Conservation (phyloP, 2,113 vertebrate species). For the Sporophila hypoxantha region DNA sequence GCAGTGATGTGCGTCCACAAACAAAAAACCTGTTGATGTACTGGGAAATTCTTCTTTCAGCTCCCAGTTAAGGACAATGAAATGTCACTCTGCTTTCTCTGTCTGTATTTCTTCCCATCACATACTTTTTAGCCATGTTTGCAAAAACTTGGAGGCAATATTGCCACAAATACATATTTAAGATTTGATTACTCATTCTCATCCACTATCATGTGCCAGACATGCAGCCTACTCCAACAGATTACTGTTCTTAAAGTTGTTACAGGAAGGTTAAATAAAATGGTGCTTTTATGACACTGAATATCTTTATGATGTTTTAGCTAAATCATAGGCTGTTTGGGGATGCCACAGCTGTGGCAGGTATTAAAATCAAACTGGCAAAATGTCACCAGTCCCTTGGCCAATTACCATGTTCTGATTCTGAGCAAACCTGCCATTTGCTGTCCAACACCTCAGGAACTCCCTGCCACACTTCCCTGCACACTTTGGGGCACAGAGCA, state of each 20-base stretch:
- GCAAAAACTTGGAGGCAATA: constrained; percentile 40
- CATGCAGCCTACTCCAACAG: constrained; percentile 68
- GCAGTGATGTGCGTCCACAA: background rate
- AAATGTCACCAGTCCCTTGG: background rate
- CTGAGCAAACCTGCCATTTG: background rate
- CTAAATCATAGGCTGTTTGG: constrained; percentile 42
- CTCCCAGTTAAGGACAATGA: background rate
- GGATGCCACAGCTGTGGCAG: constrained; percentile 51
- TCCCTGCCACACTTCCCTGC: background rate
- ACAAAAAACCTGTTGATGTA: background rate
- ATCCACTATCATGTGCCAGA: constrained; percentile 70
- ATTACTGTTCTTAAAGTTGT: constrained; percentile 69
- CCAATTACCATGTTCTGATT: background rate
- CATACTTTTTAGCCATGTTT: constrained; percentile 35
- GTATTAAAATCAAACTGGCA: constrained; percentile 12
- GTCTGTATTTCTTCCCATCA: constrained; percentile 32
- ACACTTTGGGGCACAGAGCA: background rate
- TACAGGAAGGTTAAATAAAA: constrained; percentile 68
- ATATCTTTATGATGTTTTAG: constrained; percentile 60
- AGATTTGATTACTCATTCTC: constrained; percentile 73
- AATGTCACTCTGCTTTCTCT: constrained; percentile 38
- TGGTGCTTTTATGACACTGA: constrained; percentile 58
- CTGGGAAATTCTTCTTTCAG: constrained; percentile 16
- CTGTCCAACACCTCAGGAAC: background rate
- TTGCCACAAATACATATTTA: constrained; percentile 72